Conservation (phyloP, 2,888 invertebrate genomes). For the Erynnis tages region DNA sequence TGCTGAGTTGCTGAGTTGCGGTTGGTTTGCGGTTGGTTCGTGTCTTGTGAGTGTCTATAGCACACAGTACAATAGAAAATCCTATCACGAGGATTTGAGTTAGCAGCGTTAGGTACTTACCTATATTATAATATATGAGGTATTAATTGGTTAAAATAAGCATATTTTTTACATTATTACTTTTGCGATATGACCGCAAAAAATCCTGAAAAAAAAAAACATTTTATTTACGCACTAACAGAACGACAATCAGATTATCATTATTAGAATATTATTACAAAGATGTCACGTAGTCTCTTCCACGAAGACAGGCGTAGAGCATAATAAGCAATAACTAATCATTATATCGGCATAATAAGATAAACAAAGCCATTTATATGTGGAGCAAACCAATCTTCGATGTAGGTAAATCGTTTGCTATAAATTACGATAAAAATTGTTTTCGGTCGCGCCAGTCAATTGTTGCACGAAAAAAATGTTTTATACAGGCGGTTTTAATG, state of each 20-base stretch:
- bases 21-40: too few relatives aligned
- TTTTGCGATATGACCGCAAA: too few relatives aligned
- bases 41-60: too few relatives aligned
- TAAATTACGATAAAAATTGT: constrained; percentile 68
- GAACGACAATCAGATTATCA: too few relatives aligned
- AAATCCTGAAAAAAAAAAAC: background rate
- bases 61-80: too few relatives aligned
- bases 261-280: constrained; percentile 9
- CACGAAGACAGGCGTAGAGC: background rate
- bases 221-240: background rate
- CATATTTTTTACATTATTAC: too few relatives aligned
- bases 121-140: too few relatives aligned
- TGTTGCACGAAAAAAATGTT: constrained; percentile 21
- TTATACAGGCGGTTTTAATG: too few relatives aligned
- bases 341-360: constrained; percentile 36
- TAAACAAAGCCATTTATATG: constrained; percentile 41
- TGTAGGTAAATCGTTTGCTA: constrained; percentile 68
- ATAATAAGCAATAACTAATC: constrained; percentile 22
- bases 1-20: too few relatives aligned
- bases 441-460: constrained; percentile 43
- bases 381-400: constrained; percentile 61
- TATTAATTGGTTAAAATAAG: too few relatives aligned
- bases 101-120: too few relatives aligned
- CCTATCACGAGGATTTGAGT: too few relatives aligned
- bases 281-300: constrained; percentile 10